A percentile compares a stretch with the other conserved stretches of the same genome.
Conservation (phyloP, 2,113 vertebrate genomes). For the Perca flavescens region DNA sequence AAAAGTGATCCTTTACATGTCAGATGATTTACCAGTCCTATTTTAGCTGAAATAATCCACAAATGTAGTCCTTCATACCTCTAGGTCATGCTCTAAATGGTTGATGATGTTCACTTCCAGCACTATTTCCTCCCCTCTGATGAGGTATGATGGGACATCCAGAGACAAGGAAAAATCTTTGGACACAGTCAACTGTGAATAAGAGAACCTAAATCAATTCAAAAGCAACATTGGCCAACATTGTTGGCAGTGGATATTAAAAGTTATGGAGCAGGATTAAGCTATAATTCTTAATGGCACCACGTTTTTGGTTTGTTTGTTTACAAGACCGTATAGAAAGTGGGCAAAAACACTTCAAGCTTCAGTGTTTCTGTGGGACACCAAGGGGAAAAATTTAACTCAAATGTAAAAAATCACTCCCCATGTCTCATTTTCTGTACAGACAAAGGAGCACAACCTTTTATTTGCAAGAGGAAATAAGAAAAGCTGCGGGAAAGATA, state of each 20-base stretch:
- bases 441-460: not conserved
- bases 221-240: not conserved
- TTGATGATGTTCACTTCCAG: constrained; percentile 90
- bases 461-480: not conserved
- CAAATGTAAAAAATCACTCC: not conserved
- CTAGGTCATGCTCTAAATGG: constrained; percentile 84
- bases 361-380: not conserved
- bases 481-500: not conserved
- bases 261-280: not conserved
- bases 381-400: not conserved
- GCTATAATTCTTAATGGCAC: not conserved
- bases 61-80: constrained; percentile 80
- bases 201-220: constrained; percentile 40
- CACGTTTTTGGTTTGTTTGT: not conserved
- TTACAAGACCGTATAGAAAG: not conserved
- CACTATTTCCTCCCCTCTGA: constrained; percentile 90
- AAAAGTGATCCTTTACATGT: not conserved
- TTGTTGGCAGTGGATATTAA: not conserved
- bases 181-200: constrained; percentile 86
- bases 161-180: constrained; percentile 90
- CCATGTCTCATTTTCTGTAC: not conserved
- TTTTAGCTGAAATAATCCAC: not conserved
- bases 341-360: not conserved
- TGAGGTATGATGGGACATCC: constrained; percentile 86
- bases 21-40: not conserved